These are phyloP conservation scores for Rhodinocichla rosea DNA, from an alignment of 2,113 vertebrate species.

Conservation along the genomic window DNA sequence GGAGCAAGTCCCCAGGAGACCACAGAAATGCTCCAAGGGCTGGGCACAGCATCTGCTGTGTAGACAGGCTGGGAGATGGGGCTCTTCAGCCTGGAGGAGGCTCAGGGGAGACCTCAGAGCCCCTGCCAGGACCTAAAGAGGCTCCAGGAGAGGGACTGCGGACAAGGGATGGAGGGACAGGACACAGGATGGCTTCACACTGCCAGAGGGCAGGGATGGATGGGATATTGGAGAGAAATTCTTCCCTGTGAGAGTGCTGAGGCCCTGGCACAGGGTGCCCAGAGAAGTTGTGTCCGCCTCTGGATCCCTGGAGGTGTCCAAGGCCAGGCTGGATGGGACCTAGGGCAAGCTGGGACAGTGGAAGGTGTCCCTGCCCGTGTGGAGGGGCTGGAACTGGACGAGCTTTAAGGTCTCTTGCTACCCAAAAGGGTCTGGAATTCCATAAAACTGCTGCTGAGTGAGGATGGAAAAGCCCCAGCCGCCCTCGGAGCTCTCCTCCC, in stretches of 20 bases:
- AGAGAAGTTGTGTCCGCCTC: background rate
- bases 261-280: background rate
- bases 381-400: background rate
- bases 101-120: background rate
- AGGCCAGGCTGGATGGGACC: rapidly evolving
- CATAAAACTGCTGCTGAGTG: background rate
- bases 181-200: background rate
- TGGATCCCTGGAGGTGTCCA: background rate
- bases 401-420: background rate
- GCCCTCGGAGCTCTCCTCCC: background rate
- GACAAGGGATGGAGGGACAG: background rate
- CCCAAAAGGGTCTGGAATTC: background rate
- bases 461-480: rapidly evolving
- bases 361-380: background rate
- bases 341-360: rapidly evolving
- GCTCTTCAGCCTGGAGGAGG: background rate
- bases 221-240: background rate
- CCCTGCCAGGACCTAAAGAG: background rate
- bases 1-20: background rate
- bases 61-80: background rate
- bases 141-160: background rate
- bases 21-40: background rate
- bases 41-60: background rate
- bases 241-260: too few species aligned
- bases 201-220: background rate